phyloP scores from a whole-genome alignment of 2,797 vertebrate species.

The Lacerta viridis region DNA sequence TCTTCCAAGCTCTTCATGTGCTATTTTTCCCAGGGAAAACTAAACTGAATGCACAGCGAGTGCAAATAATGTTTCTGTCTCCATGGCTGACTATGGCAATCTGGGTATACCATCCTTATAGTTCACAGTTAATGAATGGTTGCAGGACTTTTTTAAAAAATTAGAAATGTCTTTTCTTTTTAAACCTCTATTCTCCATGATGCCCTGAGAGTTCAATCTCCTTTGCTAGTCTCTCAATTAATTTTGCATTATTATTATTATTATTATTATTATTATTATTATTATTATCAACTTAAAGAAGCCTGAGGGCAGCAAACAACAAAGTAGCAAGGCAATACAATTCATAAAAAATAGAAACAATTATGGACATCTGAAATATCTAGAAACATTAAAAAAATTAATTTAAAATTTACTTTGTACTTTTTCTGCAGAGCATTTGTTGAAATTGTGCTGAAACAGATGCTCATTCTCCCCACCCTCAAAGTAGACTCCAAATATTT shows the following conservation, averaged over 20 bases:
- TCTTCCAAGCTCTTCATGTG: background rate
- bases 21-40: background rate
- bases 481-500: background rate
- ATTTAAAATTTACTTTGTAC: background rate
- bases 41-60: background rate
- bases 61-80: background rate
- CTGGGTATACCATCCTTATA: background rate
- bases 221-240: background rate
- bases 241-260: too few species aligned
- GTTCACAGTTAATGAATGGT: background rate
- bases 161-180: background rate
- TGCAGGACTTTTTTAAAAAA: background rate
- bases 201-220: background rate
- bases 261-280: too few species aligned
- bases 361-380: too few species aligned
- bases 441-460: conserved; percentile 11
- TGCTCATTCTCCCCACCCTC: background rate
- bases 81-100: background rate
- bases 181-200: background rate
- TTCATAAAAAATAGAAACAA: too few species aligned
- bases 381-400: too few species aligned
- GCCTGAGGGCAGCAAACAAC: too few species aligned
- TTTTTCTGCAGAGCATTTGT: background rate
- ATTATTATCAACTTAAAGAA: too few species aligned
- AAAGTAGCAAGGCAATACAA: too few species aligned